Base-by-base conservation (phyloP, 1,140 invertebrate species). In the Drosophila nigrodunni region DNA sequence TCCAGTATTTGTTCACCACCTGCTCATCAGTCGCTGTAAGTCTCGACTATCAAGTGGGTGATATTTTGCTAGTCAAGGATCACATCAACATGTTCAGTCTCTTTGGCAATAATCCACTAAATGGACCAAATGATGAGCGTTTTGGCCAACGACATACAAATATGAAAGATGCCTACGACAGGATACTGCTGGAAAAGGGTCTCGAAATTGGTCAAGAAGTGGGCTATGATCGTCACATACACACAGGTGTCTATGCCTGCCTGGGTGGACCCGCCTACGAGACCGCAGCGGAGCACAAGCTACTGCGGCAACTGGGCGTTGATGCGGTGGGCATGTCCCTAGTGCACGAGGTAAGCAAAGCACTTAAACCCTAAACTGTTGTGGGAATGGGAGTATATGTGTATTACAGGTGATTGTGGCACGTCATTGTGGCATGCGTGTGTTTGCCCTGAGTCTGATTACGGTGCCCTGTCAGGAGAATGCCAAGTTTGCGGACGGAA, bases 271-370 rank as follows among this genome's bases (percentile, higher is more conserved):
- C 98, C 0, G 96, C 95, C 91, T 98, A 96, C 92, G 98, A 99
- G 92, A 99, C 98, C 0, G 95, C 97, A 0, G 96, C 98, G 2
- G 98, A 99, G 93, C 93, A 98, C 44, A 95, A 94, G 58, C 95
- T 97, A 93, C 93, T 99, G 30, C 94, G 95, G 52, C 94, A 95
- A 87, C 89, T 98, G 3, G 98, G 97, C 15, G 96, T 96, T 7
- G 97, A 99, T 93, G 97, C 97, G 7, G 97, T 98, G 21, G 98
- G 98, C 34, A 98, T 98, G 97, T 97, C 97, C 5, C 97, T 97
- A 0, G 96, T 91, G 0, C 90, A 85, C 2, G 92, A 93, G 70
- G 91, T 92, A 7, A 54, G 6, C 25, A 6, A 21, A 1, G 1
- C 35, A 41, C 7, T 10, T 9, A 4, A 43, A 35, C 15, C 39